These are phyloP conservation scores for Pyrgilauda ruficollis DNA, from an alignment of 2,113 vertebrate genomes.

Conservation along the genomic window DNA sequence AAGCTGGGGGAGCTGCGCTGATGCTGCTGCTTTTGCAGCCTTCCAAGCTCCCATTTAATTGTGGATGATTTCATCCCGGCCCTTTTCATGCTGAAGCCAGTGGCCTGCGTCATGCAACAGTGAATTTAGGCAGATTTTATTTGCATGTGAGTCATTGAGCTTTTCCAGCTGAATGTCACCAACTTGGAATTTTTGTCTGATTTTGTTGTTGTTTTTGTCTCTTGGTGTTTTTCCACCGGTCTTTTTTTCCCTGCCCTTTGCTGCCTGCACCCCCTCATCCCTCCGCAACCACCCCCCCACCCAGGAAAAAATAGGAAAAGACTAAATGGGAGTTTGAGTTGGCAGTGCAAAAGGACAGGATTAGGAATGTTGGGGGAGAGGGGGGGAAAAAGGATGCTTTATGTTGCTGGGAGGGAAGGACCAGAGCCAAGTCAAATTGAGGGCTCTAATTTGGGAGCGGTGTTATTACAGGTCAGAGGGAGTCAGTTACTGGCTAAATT, in stretches of 20 bases:
- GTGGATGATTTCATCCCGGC: conserved; percentile 73
- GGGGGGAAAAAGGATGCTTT: conserved; percentile 67
- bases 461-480: conserved; percentile 82
- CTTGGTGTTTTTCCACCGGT: conserved; percentile 74
- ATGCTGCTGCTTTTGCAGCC: conserved; percentile 42
- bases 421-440: conserved; percentile 77
- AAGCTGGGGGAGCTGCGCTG: conserved; percentile 32
- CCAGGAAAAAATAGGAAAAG: conserved; percentile 34
- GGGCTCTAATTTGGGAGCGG: conserved; percentile 83
- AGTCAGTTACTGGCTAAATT: conserved; percentile 77
- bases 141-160: conserved; percentile 78
- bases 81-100: conserved; percentile 68
- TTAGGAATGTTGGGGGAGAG: conserved; percentile 59
- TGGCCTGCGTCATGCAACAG: conserved; percentile 71
- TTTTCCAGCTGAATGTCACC: conserved; percentile 81
- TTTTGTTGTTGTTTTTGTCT: conserved; percentile 79
- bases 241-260: conserved; percentile 45
- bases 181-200: conserved; percentile 78
- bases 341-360: conserved; percentile 60
- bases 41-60: conserved; percentile 62
- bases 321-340: conserved; percentile 69
- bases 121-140: conserved; percentile 75
- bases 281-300: rapidly evolving
- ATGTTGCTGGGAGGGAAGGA: conserved; percentile 71
- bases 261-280: background rate